phyloP scores from a whole-genome alignment of 92 coral and sea anemone species.

The Phenganax marumi region DNA sequence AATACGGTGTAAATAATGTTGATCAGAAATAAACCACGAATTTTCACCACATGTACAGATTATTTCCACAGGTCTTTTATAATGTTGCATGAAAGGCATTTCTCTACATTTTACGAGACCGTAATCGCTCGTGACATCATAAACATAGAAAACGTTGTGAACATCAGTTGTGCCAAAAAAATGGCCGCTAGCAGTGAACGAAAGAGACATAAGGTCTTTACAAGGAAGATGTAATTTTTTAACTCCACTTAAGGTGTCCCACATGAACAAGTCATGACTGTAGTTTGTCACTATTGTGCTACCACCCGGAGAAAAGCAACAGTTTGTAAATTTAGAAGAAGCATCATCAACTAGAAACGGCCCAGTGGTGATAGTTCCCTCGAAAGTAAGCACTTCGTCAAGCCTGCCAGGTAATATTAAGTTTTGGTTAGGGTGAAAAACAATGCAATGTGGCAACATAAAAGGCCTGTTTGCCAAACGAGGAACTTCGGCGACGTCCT shows the following conservation, averaged over 20 bases:
- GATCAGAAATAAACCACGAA: too few species aligned
- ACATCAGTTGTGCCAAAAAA: neutral
- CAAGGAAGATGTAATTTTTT: neutral
- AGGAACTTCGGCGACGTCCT: slow-evolving; percentile 19
- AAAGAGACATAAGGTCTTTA: neutral
- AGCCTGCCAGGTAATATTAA: slow-evolving; percentile 44
- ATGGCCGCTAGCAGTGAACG: slow-evolving; percentile 1
- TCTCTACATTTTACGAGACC: neutral
- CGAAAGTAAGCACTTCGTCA: slow-evolving; percentile 8
- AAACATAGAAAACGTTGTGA: neutral
- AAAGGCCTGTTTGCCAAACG: too few species aligned
- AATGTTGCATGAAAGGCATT: too few species aligned
- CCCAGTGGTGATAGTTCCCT: slow-evolving; percentile 32
- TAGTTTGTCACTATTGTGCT: slow-evolving; percentile 21
- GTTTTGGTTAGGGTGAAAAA: slow-evolving; percentile 32
- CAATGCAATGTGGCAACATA: neutral
- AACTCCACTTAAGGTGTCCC: slow-evolving; percentile 36
- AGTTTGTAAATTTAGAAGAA: slow-evolving; percentile 16
- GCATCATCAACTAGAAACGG: slow-evolving; percentile 18
- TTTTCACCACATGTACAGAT: neutral
- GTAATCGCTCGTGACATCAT: neutral
- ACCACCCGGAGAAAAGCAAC: slow-evolving; percentile 38
- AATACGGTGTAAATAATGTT: neutral
- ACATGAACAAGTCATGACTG: slow-evolving; percentile 20
- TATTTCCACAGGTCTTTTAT: neutral